Evolutionary conservation across 2,797 vertebrate genomes (phyloP).

Genomic region (Pangasius larnaudii): DNA sequence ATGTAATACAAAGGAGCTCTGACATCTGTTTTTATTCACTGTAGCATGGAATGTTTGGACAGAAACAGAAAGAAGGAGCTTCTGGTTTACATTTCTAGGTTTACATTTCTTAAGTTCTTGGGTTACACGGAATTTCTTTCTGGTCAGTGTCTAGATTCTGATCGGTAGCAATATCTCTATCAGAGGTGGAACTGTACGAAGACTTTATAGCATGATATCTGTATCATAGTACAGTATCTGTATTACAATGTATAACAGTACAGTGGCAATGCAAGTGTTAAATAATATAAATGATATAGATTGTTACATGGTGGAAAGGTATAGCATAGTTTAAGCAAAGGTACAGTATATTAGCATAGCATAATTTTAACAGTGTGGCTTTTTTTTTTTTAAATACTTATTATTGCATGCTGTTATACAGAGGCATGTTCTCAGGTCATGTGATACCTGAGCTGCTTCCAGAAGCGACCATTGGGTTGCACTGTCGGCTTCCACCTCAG

Average conservation of each 20-base stretch:
- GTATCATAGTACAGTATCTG: background rate
- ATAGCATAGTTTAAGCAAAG: background rate
- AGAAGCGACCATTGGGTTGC: slow-evolving; percentile 74
- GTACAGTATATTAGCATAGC: background rate
- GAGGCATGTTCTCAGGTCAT: slow-evolving; percentile 69
- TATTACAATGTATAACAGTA: background rate
- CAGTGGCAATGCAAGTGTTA: background rate
- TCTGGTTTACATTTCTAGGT: too few relatives aligned
- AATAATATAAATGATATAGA: background rate
- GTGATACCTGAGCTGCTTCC: slow-evolving; percentile 79
- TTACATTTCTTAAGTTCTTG: slow-evolving; percentile 13
- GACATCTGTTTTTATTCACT: background rate
- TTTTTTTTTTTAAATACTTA: background rate
- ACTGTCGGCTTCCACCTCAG: slow-evolving; percentile 73
- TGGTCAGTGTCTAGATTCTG: background rate
- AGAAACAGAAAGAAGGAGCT: background rate
- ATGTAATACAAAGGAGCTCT: background rate
- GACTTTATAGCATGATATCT: background rate
- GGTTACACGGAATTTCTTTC: background rate
- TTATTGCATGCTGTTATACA: background rate
- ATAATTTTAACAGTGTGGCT: background rate
- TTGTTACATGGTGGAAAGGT: background rate
- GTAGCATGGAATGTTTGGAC: background rate
- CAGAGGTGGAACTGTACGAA: background rate
- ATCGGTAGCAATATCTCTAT: background rate